These are phyloP conservation scores for Tillus elongatus DNA, from an alignment of 2,888 invertebrate species.

Conservation along the genomic window DNA sequence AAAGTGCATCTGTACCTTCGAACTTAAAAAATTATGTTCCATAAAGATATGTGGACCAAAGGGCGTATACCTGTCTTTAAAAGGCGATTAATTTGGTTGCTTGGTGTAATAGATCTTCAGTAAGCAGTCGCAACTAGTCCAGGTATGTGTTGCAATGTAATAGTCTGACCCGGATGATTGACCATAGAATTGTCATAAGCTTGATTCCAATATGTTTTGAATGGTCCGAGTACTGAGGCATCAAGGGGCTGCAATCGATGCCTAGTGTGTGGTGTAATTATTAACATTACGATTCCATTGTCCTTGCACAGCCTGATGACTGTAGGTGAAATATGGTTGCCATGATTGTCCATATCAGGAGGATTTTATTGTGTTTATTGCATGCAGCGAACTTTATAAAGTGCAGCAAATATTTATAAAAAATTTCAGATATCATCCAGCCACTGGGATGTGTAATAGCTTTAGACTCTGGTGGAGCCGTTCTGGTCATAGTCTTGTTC, in stretches of 20 bases:
- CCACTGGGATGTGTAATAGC: conserved; percentile 10
- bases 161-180: neutral
- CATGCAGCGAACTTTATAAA: too few relatives aligned
- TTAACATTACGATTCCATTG: too few relatives aligned
- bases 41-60: neutral
- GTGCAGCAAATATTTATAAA: conserved; percentile 5
- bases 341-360: too few relatives aligned
- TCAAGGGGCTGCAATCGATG: too few relatives aligned
- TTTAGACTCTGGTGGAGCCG: conserved; percentile 19
- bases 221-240: neutral
- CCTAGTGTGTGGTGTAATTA: neutral
- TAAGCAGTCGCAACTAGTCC: neutral
- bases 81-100: neutral
- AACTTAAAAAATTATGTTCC: neutral
- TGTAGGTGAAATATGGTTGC: too few relatives aligned
- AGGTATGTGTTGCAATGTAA: neutral
- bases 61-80: neutral
- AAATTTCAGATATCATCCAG: conserved; percentile 8
- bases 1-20: neutral
- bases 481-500: too few relatives aligned
- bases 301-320: too few relatives aligned
- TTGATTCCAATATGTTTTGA: neutral
- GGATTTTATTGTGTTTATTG: too few relatives aligned
- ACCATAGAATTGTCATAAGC: neutral
- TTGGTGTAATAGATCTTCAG: neutral